A percentile compares a stretch with the other conserved stretches of the same genome.
phyloP scores from a whole-genome alignment of 1,140 invertebrate species.

The Cheumatopsyche charites region DNA sequence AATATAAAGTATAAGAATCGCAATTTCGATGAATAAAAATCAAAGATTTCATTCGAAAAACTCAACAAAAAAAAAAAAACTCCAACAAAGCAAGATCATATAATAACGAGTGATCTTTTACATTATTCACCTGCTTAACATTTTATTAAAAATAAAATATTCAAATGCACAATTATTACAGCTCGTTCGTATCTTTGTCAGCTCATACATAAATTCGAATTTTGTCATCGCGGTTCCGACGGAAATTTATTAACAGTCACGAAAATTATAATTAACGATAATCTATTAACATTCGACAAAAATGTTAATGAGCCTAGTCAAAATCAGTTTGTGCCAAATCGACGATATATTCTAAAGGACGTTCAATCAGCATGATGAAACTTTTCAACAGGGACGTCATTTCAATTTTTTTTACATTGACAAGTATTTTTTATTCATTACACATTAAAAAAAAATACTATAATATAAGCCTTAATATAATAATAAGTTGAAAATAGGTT shows the following conservation, averaged over 20 bases:
- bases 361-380: too few species aligned
- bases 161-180: not conserved
- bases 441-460: too few species aligned
- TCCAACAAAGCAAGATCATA: not conserved
- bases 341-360: not conserved
- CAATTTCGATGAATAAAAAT: too few species aligned
- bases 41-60: too few species aligned
- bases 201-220: not conserved
- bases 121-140: too few species aligned
- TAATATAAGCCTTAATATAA: too few species aligned
- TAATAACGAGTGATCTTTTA: not conserved
- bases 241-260: not conserved
- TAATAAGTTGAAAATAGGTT: too few species aligned
- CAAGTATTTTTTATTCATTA: too few species aligned
- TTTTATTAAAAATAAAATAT: not conserved
- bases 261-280: slow-evolving; percentile 12
- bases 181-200: not conserved
- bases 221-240: not conserved
- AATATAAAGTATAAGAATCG: too few species aligned
- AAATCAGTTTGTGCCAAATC: not conserved
- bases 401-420: too few species aligned
- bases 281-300: not conserved
- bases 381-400: too few species aligned
- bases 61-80: too few species aligned
- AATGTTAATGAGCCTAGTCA: not conserved